Conservation (phyloP, 2,113 vertebrate genomes). For the Varanus komodoensis region DNA sequence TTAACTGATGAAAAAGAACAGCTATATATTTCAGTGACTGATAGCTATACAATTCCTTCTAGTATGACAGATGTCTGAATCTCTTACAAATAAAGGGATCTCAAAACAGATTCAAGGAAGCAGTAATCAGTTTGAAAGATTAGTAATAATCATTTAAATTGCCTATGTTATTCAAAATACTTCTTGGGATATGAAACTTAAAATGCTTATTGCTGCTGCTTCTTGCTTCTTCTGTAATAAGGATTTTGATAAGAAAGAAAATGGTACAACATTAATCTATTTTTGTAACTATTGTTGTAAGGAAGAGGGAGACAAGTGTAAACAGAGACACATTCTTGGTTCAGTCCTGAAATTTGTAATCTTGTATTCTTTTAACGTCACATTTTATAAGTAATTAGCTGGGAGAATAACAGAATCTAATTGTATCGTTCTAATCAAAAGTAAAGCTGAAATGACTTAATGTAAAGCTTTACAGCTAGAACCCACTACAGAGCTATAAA, state of each 20-base stretch:
- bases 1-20: slow-evolving; percentile 22
- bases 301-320: slow-evolving; percentile 65
- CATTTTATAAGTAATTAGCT: slow-evolving; percentile 71
- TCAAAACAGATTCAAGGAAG: slow-evolving; percentile 15
- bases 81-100: not conserved
- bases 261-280: slow-evolving; percentile 55
- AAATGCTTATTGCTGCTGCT: slow-evolving; percentile 45
- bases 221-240: slow-evolving; percentile 36
- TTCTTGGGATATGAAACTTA: slow-evolving; percentile 59
- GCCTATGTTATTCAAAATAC: slow-evolving; percentile 67
- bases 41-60: slow-evolving; percentile 18
- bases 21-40: slow-evolving; percentile 24
- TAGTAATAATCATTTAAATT: slow-evolving; percentile 47
- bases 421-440: slow-evolving; percentile 77
- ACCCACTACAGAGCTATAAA: slow-evolving; percentile 67
- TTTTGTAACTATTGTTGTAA: slow-evolving; percentile 69
- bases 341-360: slow-evolving; percentile 74
- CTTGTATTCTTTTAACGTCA: slow-evolving; percentile 73
- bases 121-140: slow-evolving; percentile 48
- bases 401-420: slow-evolving; percentile 75
- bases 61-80: slow-evolving; percentile 30
- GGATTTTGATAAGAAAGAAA: slow-evolving; percentile 64
- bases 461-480: slow-evolving; percentile 70
- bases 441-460: slow-evolving; percentile 72
- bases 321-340: slow-evolving; percentile 60